These are phyloP conservation scores for Drosophila elegans DNA, from an alignment of 1,140 invertebrate genomes.

Conservation along the genomic window DNA sequence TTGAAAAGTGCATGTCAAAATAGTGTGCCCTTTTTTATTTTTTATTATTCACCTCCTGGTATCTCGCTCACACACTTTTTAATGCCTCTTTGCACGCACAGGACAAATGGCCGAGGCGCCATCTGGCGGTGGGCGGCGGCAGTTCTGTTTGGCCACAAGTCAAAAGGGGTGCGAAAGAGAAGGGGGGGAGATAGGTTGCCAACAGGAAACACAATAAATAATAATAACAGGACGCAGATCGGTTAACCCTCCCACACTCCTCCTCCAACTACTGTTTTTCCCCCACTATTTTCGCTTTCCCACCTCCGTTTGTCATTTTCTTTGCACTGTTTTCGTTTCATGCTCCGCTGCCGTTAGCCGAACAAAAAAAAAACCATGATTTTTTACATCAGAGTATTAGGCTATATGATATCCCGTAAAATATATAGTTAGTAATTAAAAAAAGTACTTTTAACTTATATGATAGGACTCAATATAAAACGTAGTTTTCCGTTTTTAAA, in stretches of 20 bases:
- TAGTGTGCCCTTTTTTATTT: slow-evolving; percentile 24
- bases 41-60: slow-evolving; percentile 14
- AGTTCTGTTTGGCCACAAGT: slow-evolving; percentile 10
- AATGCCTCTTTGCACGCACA: slow-evolving; percentile 52
- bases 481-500: no score
- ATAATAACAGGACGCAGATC: slow-evolving; percentile 54
- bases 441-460: no score
- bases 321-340: slow-evolving; percentile 58
- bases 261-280: slow-evolving; percentile 8
- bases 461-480: no score
- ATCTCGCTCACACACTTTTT: slow-evolving; percentile 19
- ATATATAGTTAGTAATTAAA: no score
- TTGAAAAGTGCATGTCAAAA: slow-evolving; percentile 53
- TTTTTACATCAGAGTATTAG: no score
- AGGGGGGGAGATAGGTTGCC: slow-evolving; percentile 1
- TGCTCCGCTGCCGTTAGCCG: slow-evolving; percentile 54
- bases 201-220: slow-evolving; percentile 55
- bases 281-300: neutral
- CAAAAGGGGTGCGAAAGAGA: slow-evolving; percentile 9
- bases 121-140: slow-evolving; percentile 36
- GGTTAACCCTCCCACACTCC: slow-evolving; percentile 26
- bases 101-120: slow-evolving; percentile 22
- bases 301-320: slow-evolving; percentile 45
- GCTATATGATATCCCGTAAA: neutral
- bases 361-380: slow-evolving; percentile 1